These are phyloP conservation scores for Nesoenas mayeri DNA, from an alignment of 2,113 vertebrate genomes.

Conservation along the genomic window DNA sequence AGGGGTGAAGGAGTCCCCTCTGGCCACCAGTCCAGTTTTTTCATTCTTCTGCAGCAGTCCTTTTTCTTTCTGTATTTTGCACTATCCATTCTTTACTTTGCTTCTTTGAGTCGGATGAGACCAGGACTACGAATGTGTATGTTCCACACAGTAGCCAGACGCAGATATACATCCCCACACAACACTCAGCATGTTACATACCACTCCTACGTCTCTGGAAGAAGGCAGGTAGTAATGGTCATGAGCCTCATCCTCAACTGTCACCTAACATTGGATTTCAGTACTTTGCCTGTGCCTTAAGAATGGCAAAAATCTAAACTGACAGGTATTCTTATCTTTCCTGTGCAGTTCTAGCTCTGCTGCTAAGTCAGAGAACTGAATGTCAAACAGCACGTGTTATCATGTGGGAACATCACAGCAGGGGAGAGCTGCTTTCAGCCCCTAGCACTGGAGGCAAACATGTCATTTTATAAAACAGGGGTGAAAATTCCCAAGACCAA, in stretches of 20 bases:
- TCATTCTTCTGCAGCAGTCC: rapidly evolving
- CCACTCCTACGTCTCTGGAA: not conserved
- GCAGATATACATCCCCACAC: not conserved
- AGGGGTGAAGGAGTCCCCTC: not conserved
- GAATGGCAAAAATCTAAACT: not conserved
- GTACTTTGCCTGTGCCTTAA: not conserved
- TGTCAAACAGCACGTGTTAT: not conserved
- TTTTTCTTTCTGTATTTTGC: not conserved
- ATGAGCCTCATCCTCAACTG: not conserved
- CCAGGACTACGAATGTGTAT: not conserved
- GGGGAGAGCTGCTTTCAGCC: not conserved
- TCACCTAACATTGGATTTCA: not conserved
- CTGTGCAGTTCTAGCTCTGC: not conserved
- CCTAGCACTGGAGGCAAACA: not conserved
- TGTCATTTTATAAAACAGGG: not conserved
- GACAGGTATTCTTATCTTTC: not conserved
- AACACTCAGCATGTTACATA: not conserved
- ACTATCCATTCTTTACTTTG: not conserved
- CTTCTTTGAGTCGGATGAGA: not conserved
- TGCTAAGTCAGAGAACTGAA: not conserved
- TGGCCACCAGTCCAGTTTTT: not conserved
- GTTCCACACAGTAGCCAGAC: not conserved
- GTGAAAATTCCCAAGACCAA: not conserved
- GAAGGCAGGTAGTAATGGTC: not conserved
- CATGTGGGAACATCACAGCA: not conserved